Base-by-base conservation (phyloP, 2,888 invertebrate species). In the Lochmaea capreae region DNA sequence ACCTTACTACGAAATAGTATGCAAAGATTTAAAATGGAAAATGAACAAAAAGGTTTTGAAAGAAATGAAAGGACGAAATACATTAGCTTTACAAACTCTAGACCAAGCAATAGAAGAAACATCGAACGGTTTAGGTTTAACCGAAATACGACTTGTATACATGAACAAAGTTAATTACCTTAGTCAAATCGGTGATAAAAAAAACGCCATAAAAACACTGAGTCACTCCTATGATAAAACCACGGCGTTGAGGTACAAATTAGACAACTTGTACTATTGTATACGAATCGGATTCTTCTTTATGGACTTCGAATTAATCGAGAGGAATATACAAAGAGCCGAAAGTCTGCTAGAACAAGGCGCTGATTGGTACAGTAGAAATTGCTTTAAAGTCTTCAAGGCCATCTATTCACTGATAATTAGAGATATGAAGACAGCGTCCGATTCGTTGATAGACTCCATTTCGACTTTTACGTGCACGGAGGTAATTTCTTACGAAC, bases 391-490 rank as follows among this genome's bases (percentile, higher is more conserved):
- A 85, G 93, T 93, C 1, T 91, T 91, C 82, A 89, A 89, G 85
- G 93, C 79, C 54, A 87, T 93, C 18, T 93, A 93, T 86, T 90
- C 90, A 78, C 89, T 94, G 87, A 89, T 92, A 1, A 89, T 92
- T 65, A 86, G 93, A 73, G 92, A 93, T 83, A 93, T 93, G 86
- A 89, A 89, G 79, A 89, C 88, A 49, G 93, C 93, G 3, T 90
- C 92, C 1, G 86, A 86, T 52, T 88, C 92, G 62, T 92, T 93
- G 83, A 88, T 93, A 49, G 92, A 92, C 81, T 91, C 92, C 12
- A 91, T 93, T 12, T 92, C 92, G 10, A 94, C 93, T 0, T 94
- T 94, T 85, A 93, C 92, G 26, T 93, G 93, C 1, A 92, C 92
- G 82, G 94, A 94, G 85, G 86, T 94, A 66, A 91, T 93, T 89